Base-by-base conservation (phyloP, 2,797 vertebrate genomes). In the Podarcis lilfordi region DNA sequence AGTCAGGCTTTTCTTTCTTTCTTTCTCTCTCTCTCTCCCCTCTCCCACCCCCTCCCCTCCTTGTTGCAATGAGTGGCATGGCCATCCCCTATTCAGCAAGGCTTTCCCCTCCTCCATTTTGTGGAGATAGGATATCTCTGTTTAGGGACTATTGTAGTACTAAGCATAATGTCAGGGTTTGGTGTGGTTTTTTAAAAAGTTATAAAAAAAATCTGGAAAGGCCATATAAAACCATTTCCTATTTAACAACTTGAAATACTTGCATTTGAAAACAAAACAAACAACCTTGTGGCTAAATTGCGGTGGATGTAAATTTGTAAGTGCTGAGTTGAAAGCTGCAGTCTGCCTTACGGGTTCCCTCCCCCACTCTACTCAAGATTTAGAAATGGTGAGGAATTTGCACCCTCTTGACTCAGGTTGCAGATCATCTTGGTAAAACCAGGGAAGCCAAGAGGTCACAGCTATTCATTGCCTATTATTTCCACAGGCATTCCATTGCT, bases 311-410 rank as follows among this genome's bases (percentile, higher is more conserved):
- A 40, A 17, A 7, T 37, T n/a, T 78, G 21, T 37, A 43, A 50
- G 11, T 32, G 68, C n/a, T 78, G 74, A 85, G 13, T 27, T 68
- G 88, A 91, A 90, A 87, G 78, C 75, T 80, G 88, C 40, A 86
- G 32, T 4, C 37, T 27, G 88, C 91, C 91, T 68, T 95, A 94
- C 93, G 85, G 79, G 80, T 91, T 94, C 94, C 91, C 92, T 92
- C 91, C 93, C 86, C 93, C 86, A 86, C 86, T 89, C 93, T 90
- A 95, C 93, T 96, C 86, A 96, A 94, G 95, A 94, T 93, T 94
- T 95, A 89, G 95, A 95, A 96, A 95, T 96, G 92, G 93, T 89
- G 93, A 95, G 95, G 96, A 97, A 96, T 96, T 94, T 94, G 95
- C 86, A 87, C 93, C 95, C 89, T 94, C 29, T 93, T 91, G 93